Percentiles rank a stretch among this genome's conserved stretches.
phyloP scores from a whole-genome alignment of 2,113 vertebrate species.

The Varanus salvator region DNA sequence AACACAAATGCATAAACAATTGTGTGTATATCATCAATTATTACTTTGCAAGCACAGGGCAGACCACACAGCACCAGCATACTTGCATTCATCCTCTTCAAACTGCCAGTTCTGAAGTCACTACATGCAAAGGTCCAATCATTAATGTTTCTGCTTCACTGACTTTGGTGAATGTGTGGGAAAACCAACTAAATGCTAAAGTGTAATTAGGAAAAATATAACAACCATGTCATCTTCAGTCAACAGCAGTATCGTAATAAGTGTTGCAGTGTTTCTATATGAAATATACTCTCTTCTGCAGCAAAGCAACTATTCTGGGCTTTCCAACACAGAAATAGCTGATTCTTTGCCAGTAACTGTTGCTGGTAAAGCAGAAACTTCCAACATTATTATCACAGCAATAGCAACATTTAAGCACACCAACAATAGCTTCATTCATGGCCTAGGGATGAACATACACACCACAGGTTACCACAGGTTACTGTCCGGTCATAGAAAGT shows the following conservation, averaged over 20 bases:
- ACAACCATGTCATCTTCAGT: slow-evolving; percentile 60
- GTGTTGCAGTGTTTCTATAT: slow-evolving; percentile 61
- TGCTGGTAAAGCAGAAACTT: slow-evolving; percentile 78
- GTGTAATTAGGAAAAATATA: slow-evolving; percentile 62
- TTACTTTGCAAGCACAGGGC: background rate
- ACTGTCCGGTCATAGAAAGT: slow-evolving; percentile 61
- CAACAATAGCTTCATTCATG: slow-evolving; percentile 78
- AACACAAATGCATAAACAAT: background rate
- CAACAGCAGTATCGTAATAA: slow-evolving; percentile 65
- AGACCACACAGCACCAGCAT: slow-evolving; percentile 2
- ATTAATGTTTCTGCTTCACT: slow-evolving; percentile 63
- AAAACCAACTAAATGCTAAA: slow-evolving; percentile 69
- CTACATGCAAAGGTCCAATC: slow-evolving; percentile 45
- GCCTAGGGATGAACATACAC: slow-evolving; percentile 49
- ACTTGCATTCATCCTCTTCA: background rate
- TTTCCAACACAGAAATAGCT: slow-evolving; percentile 64
- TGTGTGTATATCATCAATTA: background rate
- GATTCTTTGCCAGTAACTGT: slow-evolving; percentile 65
- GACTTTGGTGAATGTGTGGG: slow-evolving; percentile 70
- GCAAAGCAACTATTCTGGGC: slow-evolving; percentile 66
- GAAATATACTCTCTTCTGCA: slow-evolving; percentile 59
- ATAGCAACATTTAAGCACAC: slow-evolving; percentile 64
- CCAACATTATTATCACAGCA: slow-evolving; percentile 67
- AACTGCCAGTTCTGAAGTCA: slow-evolving; percentile 28
- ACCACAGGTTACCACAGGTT: slow-evolving; percentile 72